Percentiles rank a stretch among this genome's conserved stretches.
phyloP scores from a whole-genome alignment of 2,113 vertebrate genomes.

The Dicaeum eximium region DNA sequence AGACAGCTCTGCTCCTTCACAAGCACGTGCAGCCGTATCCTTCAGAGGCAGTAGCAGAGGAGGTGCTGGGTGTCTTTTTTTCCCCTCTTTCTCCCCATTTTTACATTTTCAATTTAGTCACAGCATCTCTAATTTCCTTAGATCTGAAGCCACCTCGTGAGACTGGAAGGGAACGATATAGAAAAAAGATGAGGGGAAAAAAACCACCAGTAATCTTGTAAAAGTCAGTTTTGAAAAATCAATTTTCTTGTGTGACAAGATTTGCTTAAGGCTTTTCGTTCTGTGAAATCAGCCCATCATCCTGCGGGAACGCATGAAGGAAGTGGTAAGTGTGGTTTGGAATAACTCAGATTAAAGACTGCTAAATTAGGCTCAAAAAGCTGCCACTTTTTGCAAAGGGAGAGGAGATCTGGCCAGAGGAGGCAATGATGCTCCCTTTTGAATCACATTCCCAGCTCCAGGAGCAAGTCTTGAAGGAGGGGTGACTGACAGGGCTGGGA shows the following conservation, averaged over 20 bases:
- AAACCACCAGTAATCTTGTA: constrained; percentile 46
- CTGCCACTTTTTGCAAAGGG: not conserved
- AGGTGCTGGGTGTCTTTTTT: not conserved
- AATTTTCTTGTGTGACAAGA: constrained; percentile 62
- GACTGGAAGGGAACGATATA: constrained; percentile 40
- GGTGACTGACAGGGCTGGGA: not conserved
- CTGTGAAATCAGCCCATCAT: constrained; percentile 64
- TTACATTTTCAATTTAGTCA: constrained; percentile 53
- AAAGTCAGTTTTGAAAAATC: constrained; percentile 69
- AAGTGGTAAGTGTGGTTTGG: constrained; percentile 24
- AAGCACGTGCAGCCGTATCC: rapidly evolving
- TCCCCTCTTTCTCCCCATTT: not conserved
- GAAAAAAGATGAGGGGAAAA: constrained; percentile 2
- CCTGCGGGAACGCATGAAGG: constrained; percentile 40
- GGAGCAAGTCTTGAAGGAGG: not conserved
- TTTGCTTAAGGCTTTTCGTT: constrained; percentile 59
- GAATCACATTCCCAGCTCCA: not conserved
- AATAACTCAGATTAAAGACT: constrained; percentile 65
- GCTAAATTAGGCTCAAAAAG: constrained; percentile 48
- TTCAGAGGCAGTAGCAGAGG: not conserved
- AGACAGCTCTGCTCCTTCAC: not conserved
- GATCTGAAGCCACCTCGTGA: constrained; percentile 51
- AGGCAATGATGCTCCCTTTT: not conserved
- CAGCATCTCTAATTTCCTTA: constrained; percentile 59
- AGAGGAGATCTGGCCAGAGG: not conserved